phyloP scores from a whole-genome alignment of 2,888 invertebrate species.

The Allacma fusca region DNA sequence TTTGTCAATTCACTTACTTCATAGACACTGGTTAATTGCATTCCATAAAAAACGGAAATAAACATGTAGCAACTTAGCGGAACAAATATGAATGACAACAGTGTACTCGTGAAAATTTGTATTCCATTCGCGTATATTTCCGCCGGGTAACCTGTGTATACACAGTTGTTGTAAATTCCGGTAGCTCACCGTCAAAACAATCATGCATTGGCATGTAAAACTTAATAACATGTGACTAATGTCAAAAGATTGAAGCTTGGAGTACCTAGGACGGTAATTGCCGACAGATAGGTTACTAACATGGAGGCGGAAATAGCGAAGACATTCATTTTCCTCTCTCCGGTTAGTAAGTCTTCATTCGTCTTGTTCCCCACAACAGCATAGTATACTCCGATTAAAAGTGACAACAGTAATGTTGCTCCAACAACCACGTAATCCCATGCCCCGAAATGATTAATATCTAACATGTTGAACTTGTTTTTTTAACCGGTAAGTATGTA shows the following conservation, averaged over 20 bases:
- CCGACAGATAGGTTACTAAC: conserved; percentile 39
- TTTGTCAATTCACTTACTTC: conserved; percentile 46
- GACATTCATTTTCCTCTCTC: conserved; percentile 33
- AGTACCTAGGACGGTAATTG: conserved; percentile 38
- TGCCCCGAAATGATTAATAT: conserved; percentile 2
- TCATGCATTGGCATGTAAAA: no score
- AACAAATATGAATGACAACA: conserved; percentile 48
- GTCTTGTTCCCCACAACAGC: conserved; percentile 37
- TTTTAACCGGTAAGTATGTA: no score
- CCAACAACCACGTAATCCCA: conserved; percentile 53
- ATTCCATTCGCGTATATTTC: conserved; percentile 57
- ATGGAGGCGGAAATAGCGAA: conserved; percentile 38
- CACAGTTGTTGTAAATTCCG: no score
- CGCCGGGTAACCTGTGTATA: conserved; percentile 54
- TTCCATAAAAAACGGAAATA: conserved; percentile 57
- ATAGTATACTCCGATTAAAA: conserved; percentile 51
- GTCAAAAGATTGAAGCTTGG: no score
- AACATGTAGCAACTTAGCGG: conserved; percentile 57
- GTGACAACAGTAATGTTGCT: conserved; percentile 49
- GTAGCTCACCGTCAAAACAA: no score
- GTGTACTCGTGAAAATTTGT: conserved; percentile 55
- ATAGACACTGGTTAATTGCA: conserved; percentile 59
- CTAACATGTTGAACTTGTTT: not conserved
- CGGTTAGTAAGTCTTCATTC: conserved; percentile 37
- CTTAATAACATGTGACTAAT: no score